These are phyloP conservation scores for Aphis craccivora DNA, from an alignment of 1,140 invertebrate genomes.

Conservation along the genomic window DNA sequence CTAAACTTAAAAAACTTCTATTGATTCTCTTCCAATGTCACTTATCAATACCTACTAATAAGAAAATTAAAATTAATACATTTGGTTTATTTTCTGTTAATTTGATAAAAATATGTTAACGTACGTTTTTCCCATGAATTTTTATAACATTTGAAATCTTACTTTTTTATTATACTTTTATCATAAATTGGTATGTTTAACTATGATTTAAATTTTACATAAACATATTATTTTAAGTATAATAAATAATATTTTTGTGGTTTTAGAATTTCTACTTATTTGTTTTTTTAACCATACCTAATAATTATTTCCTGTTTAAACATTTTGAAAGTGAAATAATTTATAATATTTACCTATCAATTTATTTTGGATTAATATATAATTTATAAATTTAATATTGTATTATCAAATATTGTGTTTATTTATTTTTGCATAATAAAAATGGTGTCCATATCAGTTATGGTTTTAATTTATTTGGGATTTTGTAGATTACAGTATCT, in stretches of 20 bases:
- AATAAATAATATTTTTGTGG: neutral
- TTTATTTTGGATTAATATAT: neutral
- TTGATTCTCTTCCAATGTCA: neutral
- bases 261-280: neutral
- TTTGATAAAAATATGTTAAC: neutral
- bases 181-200: neutral
- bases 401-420: constrained; percentile 33
- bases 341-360: neutral
- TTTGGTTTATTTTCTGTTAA: neutral
- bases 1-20: neutral
- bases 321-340: neutral
- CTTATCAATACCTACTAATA: neutral
- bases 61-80: neutral
- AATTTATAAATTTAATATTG: constrained; percentile 1
- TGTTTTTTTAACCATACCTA: neutral
- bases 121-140: neutral
- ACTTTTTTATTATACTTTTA: neutral
- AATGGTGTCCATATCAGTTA: neutral
- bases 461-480: neutral
- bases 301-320: neutral
- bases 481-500: neutral
- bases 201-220: neutral
- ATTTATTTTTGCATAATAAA: constrained; percentile 48
- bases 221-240: neutral
- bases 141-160: neutral